Evolutionary conservation across 2,888 invertebrate species (phyloP).

Genomic region (Drosophila formosana): DNA sequence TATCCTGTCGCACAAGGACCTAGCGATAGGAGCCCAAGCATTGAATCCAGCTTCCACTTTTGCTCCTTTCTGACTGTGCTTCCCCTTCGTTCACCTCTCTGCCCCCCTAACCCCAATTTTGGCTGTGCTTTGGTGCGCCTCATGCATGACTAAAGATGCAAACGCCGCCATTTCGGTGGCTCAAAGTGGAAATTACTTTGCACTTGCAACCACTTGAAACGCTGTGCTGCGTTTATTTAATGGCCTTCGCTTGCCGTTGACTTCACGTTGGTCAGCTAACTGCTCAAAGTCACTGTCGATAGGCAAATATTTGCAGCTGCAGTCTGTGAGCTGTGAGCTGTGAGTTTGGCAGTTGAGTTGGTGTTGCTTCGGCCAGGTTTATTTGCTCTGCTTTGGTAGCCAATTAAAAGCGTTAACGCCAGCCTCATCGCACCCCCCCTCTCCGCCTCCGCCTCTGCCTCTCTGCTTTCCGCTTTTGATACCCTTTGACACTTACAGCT

Average conservation of each 20-base stretch:
- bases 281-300: slow-evolving; percentile 61
- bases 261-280: slow-evolving; percentile 54
- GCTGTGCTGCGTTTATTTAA: slow-evolving; percentile 69
- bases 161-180: slow-evolving; percentile 56
- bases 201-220: slow-evolving; percentile 60
- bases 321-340: not conserved
- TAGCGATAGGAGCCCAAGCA: slow-evolving; percentile 48
- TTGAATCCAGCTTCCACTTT: slow-evolving; percentile 16
- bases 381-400: slow-evolving; percentile 54
- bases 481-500: slow-evolving; percentile 46
- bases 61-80: not conserved
- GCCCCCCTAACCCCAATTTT: not conserved
- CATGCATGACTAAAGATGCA: slow-evolving; percentile 64
- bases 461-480: slow-evolving; percentile 23
- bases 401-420: slow-evolving; percentile 65
- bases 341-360: not conserved
- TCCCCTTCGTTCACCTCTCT: not conserved
- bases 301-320: slow-evolving; percentile 65
- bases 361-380: slow-evolving; percentile 42
- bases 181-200: slow-evolving; percentile 76
- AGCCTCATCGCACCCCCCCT: not conserved
- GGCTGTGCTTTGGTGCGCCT: slow-evolving; percentile 3
- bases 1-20: slow-evolving; percentile 60
- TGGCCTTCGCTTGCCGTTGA: slow-evolving; percentile 48
- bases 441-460: not conserved